A percentile compares a stretch with the other conserved stretches of the same genome.
These are phyloP conservation scores for Eurytoma californica DNA, from an alignment of 2,888 invertebrate genomes.

Conservation along the genomic window DNA sequence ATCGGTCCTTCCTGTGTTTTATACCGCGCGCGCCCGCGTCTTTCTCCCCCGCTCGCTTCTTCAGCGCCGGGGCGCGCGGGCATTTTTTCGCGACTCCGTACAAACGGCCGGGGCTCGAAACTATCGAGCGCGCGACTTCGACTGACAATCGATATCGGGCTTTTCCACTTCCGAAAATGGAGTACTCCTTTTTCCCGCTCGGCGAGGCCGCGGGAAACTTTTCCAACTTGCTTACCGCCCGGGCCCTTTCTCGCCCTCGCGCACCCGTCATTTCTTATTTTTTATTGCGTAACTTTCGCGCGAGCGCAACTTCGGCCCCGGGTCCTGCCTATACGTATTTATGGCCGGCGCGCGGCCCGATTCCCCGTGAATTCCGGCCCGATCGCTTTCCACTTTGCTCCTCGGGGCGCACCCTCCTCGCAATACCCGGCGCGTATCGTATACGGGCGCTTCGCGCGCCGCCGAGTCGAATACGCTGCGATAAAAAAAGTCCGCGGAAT, in stretches of 20 bases:
- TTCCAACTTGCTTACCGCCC: conserved; percentile 51
- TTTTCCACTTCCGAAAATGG: conserved; percentile 52
- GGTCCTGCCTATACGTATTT: conserved; percentile 17
- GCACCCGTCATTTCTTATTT: conserved; percentile 15
- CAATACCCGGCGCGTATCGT: not conserved
- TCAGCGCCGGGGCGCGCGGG: not conserved
- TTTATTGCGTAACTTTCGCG: conserved; percentile 1
- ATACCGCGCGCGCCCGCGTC: not conserved
- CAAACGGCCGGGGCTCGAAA: conserved; percentile 31
- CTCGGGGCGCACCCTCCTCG: not conserved
- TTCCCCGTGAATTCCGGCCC: conserved; percentile 14
- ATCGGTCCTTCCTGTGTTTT: conserved; percentile 38
- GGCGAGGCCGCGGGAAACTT: conserved; percentile 33
- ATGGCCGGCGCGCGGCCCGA: not conserved
- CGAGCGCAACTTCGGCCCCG: not conserved
- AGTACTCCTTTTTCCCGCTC: conserved; percentile 43
- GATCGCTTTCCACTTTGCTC: conserved; percentile 34
- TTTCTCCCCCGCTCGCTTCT: not conserved
- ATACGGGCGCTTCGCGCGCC: not conserved
- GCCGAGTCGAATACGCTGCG: not conserved
- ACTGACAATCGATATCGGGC: conserved; percentile 54
- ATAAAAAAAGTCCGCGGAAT: conserved; percentile 30
- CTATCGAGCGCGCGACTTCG: conserved; percentile 28
- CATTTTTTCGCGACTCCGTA: conserved; percentile 8
- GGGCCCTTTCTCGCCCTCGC: conserved; percentile 2